These are phyloP conservation scores for Pseudomugil gertrudae DNA, from an alignment of 2,797 vertebrate genomes.

Conservation along the genomic window DNA sequence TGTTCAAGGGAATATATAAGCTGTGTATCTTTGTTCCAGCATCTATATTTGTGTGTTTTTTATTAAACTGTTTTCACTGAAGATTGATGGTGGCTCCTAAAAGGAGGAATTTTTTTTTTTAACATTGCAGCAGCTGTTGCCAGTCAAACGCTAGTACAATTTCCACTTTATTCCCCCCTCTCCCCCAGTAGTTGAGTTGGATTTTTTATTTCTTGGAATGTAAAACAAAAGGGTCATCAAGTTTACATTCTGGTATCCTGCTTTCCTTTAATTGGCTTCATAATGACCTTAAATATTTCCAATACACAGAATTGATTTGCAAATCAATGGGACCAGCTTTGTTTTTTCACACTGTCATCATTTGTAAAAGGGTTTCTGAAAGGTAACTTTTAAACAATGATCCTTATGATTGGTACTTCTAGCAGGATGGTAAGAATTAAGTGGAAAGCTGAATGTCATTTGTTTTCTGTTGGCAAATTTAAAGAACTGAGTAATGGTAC, in stretches of 20 bases:
- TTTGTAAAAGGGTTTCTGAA: conserved; percentile 40
- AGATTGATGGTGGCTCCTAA: conserved; percentile 48
- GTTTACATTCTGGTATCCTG: conserved; percentile 76
- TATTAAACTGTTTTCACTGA: conserved; percentile 51
- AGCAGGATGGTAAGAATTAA: conserved; percentile 54
- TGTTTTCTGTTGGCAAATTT: conserved; percentile 42
- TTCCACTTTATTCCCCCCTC: conserved; percentile 44
- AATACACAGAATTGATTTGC: conserved; percentile 27
- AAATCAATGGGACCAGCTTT: conserved; percentile 48
- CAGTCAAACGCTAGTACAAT: conserved; percentile 34
- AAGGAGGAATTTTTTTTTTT: conserved; percentile 43
- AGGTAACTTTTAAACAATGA: conserved; percentile 38
- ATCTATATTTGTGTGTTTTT: conserved; percentile 38
- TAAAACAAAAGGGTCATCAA: conserved; percentile 74
- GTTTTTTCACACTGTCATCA: conserved; percentile 46
- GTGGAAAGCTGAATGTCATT: conserved; percentile 42
- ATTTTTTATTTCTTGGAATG: conserved; percentile 76
- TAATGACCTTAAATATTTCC: conserved; percentile 30
- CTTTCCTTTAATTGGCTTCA: conserved; percentile 63
- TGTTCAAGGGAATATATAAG: conserved; percentile 69
- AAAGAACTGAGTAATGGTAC: conserved; percentile 59
- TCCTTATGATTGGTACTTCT: conserved; percentile 72
- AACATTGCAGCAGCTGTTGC: conserved; percentile 57
- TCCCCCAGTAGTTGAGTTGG: conserved; percentile 37
- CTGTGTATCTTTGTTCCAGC: conserved; percentile 54